Conservation (phyloP, 2,888 invertebrate species). For the Euphydryas editha region DNA sequence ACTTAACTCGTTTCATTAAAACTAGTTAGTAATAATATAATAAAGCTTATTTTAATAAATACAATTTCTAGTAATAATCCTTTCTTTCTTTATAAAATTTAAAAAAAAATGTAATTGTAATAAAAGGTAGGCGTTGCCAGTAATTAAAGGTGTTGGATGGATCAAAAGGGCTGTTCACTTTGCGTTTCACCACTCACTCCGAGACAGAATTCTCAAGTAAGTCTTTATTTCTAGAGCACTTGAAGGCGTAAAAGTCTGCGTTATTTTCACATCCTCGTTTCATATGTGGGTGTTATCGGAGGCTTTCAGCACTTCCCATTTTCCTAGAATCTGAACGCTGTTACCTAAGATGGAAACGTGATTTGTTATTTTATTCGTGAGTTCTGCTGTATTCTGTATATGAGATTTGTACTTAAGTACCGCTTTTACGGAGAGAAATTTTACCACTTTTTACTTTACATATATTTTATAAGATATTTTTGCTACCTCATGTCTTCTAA, state of each 20-base stretch:
- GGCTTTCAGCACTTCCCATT: conserved; percentile 26
- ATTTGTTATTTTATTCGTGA: not conserved
- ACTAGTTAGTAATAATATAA: too few relatives aligned
- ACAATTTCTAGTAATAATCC: not conserved
- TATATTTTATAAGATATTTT: too few relatives aligned
- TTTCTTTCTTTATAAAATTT: not conserved
- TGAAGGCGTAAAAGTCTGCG: conserved; percentile 32
- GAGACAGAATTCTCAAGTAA: conserved; percentile 40
- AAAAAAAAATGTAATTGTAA: not conserved
- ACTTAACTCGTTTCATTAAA: too few relatives aligned
- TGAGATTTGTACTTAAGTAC: too few relatives aligned
- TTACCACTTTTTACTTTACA: not conserved
- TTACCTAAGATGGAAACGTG: conserved; percentile 15
- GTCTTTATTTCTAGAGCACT: conserved; percentile 40
- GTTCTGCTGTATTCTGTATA: not conserved
- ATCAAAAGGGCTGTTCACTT: conserved; percentile 27
- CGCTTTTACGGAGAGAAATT: too few relatives aligned
- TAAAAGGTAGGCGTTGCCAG: not conserved
- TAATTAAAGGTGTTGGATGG: conserved; percentile 11
- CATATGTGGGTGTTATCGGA: conserved; percentile 29
- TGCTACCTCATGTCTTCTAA: too few relatives aligned
- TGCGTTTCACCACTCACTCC: conserved; percentile 30
- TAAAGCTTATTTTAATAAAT: not conserved
- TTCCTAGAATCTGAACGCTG: conserved; percentile 24
- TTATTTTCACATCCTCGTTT: conserved; percentile 32